These are phyloP conservation scores for Tangara arthus DNA, from an alignment of 2,797 vertebrate species.

Conservation along the genomic window DNA sequence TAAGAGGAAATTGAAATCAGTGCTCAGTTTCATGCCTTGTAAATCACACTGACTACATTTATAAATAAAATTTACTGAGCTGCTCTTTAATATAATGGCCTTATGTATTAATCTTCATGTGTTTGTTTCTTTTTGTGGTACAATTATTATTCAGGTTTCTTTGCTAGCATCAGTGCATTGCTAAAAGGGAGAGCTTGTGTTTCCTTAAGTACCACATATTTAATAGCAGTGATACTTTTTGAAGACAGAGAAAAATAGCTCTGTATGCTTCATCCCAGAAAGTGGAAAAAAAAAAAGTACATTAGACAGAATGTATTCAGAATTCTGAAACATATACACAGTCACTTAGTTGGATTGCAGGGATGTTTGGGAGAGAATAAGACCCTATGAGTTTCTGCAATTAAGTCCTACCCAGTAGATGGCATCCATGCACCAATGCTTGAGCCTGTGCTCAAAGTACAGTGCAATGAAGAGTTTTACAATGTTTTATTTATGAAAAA, in stretches of 20 bases:
- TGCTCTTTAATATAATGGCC: neutral
- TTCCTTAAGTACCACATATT: neutral
- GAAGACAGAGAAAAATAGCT: slow-evolving; percentile 50
- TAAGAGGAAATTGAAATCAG: neutral
- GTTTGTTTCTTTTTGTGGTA: neutral
- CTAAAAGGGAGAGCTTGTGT: neutral
- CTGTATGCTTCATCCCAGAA: neutral
- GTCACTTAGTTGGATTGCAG: neutral
- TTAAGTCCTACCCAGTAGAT: slow-evolving; percentile 60
- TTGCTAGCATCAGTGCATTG: neutral
- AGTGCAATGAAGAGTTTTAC: neutral
- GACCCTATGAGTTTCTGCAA: neutral
- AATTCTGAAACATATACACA: neutral
- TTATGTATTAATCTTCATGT: neutral
- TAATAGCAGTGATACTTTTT: neutral
- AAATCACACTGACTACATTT: neutral
- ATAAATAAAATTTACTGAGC: slow-evolving; percentile 16
- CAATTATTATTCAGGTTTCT: neutral
- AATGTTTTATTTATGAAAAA: slow-evolving; percentile 64
- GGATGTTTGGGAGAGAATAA: neutral
- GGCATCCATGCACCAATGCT: slow-evolving; percentile 60
- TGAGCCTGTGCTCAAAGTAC: neutral
- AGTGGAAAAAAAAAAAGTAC: neutral
- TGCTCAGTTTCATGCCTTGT: neutral
- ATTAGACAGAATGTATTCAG: neutral